A percentile compares a stretch with the other conserved stretches of the same genome.
Evolutionary conservation across 2,797 vertebrate species (phyloP).

Genomic region (Arrhamphus sclerolepis): DNA sequence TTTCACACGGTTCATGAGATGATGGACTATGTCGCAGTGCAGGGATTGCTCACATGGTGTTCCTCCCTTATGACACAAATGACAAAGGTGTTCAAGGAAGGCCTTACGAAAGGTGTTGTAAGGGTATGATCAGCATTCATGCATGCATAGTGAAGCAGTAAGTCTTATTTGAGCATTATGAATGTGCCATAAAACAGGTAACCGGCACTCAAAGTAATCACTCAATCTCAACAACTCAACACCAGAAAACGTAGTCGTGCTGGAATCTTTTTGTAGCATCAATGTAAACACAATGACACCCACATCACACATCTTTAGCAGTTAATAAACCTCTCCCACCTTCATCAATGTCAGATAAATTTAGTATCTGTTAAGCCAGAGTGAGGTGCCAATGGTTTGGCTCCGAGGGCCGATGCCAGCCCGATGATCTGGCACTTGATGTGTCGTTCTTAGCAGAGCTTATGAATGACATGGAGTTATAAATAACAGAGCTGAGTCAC

Average conservation of each 20-base stretch:
- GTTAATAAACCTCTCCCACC: constrained; percentile 37
- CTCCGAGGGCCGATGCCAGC: constrained; percentile 31
- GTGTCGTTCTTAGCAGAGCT: constrained; percentile 42
- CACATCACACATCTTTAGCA: constrained; percentile 1
- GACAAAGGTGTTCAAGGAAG: constrained; percentile 49
- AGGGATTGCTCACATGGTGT: constrained; percentile 32
- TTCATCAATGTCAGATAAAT: constrained; percentile 67
- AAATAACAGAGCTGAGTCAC: constrained; percentile 72
- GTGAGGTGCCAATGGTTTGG: constrained; percentile 29
- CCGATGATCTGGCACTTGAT: constrained; percentile 42
- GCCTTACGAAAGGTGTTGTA: constrained; percentile 60
- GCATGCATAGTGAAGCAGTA: constrained; percentile 62
- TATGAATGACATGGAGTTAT: constrained; percentile 59
- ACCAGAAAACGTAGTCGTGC: constrained; percentile 22
- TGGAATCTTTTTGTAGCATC: constrained; percentile 21
- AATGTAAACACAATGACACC: constrained; percentile 16
- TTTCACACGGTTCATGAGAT: constrained; percentile 48
- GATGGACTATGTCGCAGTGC: constrained; percentile 48
- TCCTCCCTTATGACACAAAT: constrained; percentile 56
- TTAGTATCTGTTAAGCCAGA: constrained; percentile 53
- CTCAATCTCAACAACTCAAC: constrained; percentile 16
- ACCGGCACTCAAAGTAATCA: constrained; percentile 33
- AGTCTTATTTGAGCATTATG: constrained; percentile 56
- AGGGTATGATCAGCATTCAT: constrained; percentile 49
- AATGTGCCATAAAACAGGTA: constrained; percentile 66